Conservation (phyloP, 2,113 vertebrate species). For the Martes martes region DNA sequence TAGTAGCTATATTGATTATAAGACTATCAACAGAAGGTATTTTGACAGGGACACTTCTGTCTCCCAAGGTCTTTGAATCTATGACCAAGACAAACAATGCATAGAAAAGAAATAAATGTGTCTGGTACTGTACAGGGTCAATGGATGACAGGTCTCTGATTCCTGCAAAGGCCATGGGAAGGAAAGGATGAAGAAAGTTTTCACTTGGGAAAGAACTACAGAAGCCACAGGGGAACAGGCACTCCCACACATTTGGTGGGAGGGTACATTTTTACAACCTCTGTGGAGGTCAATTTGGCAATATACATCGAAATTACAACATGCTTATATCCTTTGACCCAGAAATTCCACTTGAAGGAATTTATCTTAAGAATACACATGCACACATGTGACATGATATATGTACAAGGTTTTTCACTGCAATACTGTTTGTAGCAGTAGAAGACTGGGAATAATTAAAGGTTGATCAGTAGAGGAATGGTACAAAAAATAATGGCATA, state of each 20-base stretch:
- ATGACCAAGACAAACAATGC: neutral
- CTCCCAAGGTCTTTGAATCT: neutral
- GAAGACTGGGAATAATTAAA: neutral
- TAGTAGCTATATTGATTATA: neutral
- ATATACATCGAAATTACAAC: constrained; percentile 16
- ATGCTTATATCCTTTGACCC: constrained; percentile 1
- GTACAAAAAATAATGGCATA: neutral
- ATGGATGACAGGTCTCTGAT: neutral
- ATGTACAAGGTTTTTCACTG: neutral
- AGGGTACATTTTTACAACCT: constrained; percentile 26
- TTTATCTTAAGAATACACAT: constrained; percentile 17
- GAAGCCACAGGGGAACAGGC: neutral
- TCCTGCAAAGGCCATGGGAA: neutral
- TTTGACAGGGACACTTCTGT: neutral
- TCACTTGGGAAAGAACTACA: constrained; percentile 15
- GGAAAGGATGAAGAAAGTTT: neutral
- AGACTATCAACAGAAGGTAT: neutral
- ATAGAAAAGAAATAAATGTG: neutral
- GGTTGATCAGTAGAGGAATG: neutral
- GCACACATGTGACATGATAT: neutral
- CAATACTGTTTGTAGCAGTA: neutral
- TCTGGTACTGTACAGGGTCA: neutral
- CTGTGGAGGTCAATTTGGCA: neutral
- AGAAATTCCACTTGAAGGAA: constrained; percentile 43
- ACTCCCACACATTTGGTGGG: neutral